A percentile compares a stretch with the other conserved stretches of the same genome.
Evolutionary conservation across 2,113 vertebrate species (phyloP).

Genomic region (Oceanodroma tethys): DNA sequence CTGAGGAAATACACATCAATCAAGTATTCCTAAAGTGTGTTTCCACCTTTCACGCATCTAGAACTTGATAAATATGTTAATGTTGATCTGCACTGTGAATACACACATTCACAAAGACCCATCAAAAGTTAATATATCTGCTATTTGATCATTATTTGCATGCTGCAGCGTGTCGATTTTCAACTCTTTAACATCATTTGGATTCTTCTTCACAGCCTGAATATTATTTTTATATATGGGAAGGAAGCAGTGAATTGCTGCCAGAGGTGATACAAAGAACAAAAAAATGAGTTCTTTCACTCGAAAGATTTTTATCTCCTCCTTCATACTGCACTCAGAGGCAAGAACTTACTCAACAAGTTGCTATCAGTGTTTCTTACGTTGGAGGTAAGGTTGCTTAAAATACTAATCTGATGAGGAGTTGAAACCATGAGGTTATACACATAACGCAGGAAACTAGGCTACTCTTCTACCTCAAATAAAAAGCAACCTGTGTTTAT

Average conservation of each 20-base stretch:
- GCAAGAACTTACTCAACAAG: neutral
- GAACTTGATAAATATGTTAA: conserved; percentile 62
- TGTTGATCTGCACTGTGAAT: conserved; percentile 6
- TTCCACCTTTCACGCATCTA: conserved; percentile 49
- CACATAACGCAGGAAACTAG: neutral
- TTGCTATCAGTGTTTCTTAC: neutral
- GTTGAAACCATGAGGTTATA: neutral
- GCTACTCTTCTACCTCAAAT: neutral
- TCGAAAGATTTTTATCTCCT: neutral
- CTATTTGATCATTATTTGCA: neutral
- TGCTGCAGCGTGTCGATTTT: neutral
- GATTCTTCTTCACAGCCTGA: neutral
- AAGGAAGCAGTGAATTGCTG: neutral
- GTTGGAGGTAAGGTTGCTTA: neutral
- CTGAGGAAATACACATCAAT: conserved; percentile 38
- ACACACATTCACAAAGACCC: conserved; percentile 12
- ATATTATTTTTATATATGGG: neutral
- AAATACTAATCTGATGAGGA: neutral
- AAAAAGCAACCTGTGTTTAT: neutral
- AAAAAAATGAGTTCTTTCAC: neutral
- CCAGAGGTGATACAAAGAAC: neutral
- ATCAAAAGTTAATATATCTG: conserved; percentile 22
- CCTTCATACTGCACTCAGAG: neutral
- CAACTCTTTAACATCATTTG: neutral
- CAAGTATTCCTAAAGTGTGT: conserved; percentile 25